Conservation (phyloP, 2,888 invertebrate species). For the Hoplodrina ambigua region DNA sequence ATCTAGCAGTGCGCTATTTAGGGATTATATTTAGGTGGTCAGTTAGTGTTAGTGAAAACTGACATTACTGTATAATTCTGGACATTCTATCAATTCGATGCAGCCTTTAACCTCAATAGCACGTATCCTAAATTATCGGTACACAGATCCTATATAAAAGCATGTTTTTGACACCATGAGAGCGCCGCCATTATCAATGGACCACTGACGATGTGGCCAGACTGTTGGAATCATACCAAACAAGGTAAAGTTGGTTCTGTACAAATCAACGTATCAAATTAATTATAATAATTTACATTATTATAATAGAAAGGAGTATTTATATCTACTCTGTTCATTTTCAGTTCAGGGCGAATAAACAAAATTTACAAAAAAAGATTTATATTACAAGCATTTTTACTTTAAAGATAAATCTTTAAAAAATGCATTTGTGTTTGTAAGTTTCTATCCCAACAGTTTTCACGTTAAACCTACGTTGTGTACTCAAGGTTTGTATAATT, state of each 20-base stretch:
- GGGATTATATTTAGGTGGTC: background rate
- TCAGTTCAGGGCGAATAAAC: conserved; percentile 4
- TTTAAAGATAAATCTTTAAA: conserved; percentile 14
- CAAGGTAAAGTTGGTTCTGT: conserved; percentile 3
- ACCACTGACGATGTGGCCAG: conserved; percentile 41
- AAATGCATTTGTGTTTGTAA: conserved; percentile 13
- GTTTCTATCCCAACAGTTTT: background rate
- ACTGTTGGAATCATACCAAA: conserved; percentile 31
- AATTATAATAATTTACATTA: conserved; percentile 6
- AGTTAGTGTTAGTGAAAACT: background rate
- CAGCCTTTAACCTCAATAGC: conserved; percentile 53
- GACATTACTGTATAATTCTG: conserved; percentile 47
- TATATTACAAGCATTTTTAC: background rate
- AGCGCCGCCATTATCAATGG: conserved; percentile 58
- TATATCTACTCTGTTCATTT: conserved; percentile 43
- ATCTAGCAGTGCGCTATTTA: background rate
- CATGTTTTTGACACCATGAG: conserved; percentile 63
- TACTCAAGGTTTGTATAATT: conserved; percentile 8
- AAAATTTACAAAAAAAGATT: background rate
- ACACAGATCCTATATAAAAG: conserved; percentile 71
- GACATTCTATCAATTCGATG: conserved; percentile 60
- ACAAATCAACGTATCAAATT: conserved; percentile 13
- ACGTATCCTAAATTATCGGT: conserved; percentile 64
- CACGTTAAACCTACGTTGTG: conserved; percentile 4
- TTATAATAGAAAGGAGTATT: conserved; percentile 26